Conservation (phyloP, 2,888 invertebrate species). For the Eurytoma adleriae region DNA sequence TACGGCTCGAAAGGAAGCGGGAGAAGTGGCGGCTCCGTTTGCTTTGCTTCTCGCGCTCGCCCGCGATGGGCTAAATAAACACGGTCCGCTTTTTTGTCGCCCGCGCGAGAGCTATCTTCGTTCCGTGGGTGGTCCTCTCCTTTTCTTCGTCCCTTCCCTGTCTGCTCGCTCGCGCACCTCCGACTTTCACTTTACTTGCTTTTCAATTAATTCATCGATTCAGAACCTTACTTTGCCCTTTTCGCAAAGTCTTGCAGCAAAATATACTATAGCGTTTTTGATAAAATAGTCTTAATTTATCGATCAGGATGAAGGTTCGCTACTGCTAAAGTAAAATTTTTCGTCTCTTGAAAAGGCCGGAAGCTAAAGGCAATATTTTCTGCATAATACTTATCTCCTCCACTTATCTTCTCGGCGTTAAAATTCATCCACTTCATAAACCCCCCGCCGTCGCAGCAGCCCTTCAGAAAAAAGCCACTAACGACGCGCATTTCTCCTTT, state of each 20-base stretch:
- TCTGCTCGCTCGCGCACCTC: background rate
- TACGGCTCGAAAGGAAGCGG: background rate
- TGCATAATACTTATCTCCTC: background rate
- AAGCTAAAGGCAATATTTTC: too few species aligned
- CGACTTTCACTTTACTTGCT: background rate
- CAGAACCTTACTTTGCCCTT: background rate
- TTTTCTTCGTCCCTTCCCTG: too few species aligned
- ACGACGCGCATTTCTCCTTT: slow-evolving; percentile 24
- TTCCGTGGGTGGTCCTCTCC: too few species aligned
- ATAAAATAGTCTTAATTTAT: too few species aligned
- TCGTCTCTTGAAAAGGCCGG: background rate
- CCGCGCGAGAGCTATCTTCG: background rate
- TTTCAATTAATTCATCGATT: slow-evolving; percentile 31
- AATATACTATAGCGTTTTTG: background rate
- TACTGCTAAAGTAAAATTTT: too few species aligned
- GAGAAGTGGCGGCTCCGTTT: slow-evolving; percentile 1
- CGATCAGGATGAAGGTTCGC: too few species aligned
- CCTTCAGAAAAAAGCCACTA: background rate
- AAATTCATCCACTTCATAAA: slow-evolving; percentile 4
- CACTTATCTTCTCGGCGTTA: background rate
- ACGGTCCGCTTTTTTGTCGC: slow-evolving; percentile 32
- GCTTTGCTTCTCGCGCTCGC: slow-evolving; percentile 13
- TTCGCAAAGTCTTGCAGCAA: background rate
- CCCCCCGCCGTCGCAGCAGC: background rate
- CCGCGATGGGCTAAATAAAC: slow-evolving; percentile 38